Conservation (phyloP, 2,797 vertebrate genomes). For the Enteromius anoplus region DNA sequence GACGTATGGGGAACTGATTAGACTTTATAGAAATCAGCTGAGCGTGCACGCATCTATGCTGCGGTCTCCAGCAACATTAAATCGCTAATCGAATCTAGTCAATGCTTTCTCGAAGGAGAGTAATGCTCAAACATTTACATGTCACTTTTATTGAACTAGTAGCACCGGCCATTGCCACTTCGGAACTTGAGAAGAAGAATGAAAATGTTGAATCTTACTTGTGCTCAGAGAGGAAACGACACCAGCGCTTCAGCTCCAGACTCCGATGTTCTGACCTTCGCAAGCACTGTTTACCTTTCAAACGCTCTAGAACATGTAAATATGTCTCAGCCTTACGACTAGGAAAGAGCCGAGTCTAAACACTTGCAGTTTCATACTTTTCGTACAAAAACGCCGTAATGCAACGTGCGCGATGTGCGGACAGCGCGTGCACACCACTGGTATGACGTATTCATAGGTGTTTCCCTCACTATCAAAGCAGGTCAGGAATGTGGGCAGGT, state of each 20-base stretch:
- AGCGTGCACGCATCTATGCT: neutral
- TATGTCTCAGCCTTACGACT: neutral
- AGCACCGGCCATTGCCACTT: neutral
- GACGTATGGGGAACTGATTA: neutral
- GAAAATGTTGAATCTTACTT: constrained; percentile 27
- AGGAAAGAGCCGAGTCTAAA: neutral
- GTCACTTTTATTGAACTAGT: neutral
- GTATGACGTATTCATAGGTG: constrained; percentile 39
- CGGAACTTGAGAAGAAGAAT: neutral
- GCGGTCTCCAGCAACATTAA: neutral
- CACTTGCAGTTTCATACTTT: neutral
- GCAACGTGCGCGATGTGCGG: neutral
- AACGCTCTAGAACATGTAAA: neutral
- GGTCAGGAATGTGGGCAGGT: constrained; percentile 11
- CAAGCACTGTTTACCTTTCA: neutral
- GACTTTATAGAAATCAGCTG: neutral
- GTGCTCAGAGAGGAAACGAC: neutral
- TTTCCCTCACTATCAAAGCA: neutral
- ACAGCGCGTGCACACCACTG: neutral
- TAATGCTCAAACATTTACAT: neutral
- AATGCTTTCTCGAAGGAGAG: neutral
- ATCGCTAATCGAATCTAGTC: neutral
- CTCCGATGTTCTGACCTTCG: constrained; percentile 22
- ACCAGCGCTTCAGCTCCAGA: neutral
- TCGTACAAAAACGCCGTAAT: neutral